Percentiles rank a stretch among this genome's conserved stretches.
Evolutionary conservation across 2,888 invertebrate genomes (phyloP).

Genomic region (Punctoribates punctum): DNA sequence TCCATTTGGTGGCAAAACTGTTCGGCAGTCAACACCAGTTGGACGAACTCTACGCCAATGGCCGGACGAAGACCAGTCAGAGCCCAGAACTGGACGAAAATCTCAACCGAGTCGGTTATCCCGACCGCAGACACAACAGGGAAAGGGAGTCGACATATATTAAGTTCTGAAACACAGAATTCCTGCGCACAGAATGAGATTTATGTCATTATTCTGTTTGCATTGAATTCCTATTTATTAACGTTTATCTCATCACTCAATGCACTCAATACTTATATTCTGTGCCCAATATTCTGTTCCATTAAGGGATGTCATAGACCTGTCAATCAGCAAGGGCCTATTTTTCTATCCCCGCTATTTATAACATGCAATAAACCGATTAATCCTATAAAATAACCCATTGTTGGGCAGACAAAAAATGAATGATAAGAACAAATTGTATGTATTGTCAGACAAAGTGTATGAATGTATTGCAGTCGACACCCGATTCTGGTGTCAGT

Average conservation of each 20-base stretch:
- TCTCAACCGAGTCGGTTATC: background rate
- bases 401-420: background rate
- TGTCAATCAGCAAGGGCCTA: background rate
- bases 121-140: background rate
- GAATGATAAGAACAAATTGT: background rate
- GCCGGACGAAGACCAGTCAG: background rate
- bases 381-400: background rate
- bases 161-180: background rate
- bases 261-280: too few species aligned
- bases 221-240: background rate
- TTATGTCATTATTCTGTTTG: background rate
- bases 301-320: background rate
- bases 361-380: constrained; percentile 3
- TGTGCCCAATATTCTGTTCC: background rate
- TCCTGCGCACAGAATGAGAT: background rate
- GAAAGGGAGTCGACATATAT: constrained; percentile 6
- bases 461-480: too few species aligned
- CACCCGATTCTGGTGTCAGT: too few species aligned
- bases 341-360: background rate
- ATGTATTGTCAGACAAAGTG: too few species aligned
- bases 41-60: background rate
- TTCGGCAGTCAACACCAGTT: constrained; percentile 16
- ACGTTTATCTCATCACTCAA: too few species aligned
- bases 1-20: background rate
- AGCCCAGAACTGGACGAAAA: background rate